phyloP scores from a whole-genome alignment of 2,797 vertebrate genomes.

The Clarias laeviceps region DNA sequence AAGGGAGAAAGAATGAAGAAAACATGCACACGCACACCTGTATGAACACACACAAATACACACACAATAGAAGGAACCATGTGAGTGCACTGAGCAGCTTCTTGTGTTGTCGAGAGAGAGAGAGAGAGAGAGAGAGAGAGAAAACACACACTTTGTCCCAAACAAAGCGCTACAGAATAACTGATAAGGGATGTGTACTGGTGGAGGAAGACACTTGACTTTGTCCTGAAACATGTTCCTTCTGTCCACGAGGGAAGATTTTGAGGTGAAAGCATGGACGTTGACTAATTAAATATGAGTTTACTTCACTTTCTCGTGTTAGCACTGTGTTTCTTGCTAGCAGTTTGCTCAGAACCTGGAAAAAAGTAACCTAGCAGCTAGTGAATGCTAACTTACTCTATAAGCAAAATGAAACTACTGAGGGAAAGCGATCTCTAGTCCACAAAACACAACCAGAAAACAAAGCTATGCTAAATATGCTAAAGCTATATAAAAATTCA shows the following conservation, averaged over 20 bases:
- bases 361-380: background rate
- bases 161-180: slow-evolving; percentile 67
- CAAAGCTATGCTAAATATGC: background rate
- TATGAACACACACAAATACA: slow-evolving; percentile 2
- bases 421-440: background rate
- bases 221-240: slow-evolving; percentile 19
- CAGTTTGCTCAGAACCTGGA: background rate
- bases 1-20: slow-evolving; percentile 11
- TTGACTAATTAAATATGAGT: background rate
- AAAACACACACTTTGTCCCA: slow-evolving; percentile 57
- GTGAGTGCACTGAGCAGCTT: slow-evolving; percentile 38
- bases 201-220: slow-evolving; percentile 35
- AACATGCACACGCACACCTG: background rate
- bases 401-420: background rate
- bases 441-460: background rate
- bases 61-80: slow-evolving; percentile 26
- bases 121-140: background rate
- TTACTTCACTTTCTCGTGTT: background rate
- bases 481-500: background rate
- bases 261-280: slow-evolving; percentile 14
- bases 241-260: slow-evolving; percentile 38
- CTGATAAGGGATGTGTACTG: slow-evolving; percentile 48
- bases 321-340: background rate
- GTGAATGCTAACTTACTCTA: background rate
- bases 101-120: slow-evolving; percentile 59